phyloP scores from a whole-genome alignment of 2,113 vertebrate genomes.

The Stegostoma tigrinum region DNA sequence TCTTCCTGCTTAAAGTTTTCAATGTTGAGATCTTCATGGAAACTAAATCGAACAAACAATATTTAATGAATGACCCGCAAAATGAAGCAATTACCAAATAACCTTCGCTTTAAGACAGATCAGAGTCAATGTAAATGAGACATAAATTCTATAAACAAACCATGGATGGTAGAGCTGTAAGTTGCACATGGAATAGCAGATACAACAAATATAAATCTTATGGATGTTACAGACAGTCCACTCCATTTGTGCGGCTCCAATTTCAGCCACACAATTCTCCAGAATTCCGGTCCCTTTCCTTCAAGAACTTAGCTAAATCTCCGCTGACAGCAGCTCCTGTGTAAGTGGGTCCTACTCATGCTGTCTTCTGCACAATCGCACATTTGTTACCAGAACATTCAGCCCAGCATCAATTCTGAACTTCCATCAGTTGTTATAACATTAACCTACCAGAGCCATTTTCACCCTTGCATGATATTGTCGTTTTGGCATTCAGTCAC shows the following conservation, averaged over 20 bases:
- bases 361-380: background rate
- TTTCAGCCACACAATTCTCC: background rate
- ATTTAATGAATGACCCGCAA: background rate
- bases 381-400: background rate
- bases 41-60: background rate
- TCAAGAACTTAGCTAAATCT: background rate
- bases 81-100: background rate
- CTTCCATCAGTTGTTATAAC: background rate
- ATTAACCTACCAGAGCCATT: background rate
- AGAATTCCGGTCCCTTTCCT: background rate
- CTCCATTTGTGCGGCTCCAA: background rate
- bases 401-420: background rate
- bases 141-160: background rate
- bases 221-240: background rate
- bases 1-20: background rate
- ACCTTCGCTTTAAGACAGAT: background rate
- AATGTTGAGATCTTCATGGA: background rate
- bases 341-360: background rate
- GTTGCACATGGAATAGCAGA: background rate
- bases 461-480: background rate
- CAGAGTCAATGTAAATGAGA: background rate
- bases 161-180: background rate
- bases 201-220: background rate
- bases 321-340: background rate
- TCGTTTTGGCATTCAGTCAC: background rate